Percentiles rank a stretch among this genome's conserved stretches.
These are phyloP conservation scores for Rachycentron canadum DNA, from an alignment of 2,797 vertebrate genomes.

Conservation along the genomic window DNA sequence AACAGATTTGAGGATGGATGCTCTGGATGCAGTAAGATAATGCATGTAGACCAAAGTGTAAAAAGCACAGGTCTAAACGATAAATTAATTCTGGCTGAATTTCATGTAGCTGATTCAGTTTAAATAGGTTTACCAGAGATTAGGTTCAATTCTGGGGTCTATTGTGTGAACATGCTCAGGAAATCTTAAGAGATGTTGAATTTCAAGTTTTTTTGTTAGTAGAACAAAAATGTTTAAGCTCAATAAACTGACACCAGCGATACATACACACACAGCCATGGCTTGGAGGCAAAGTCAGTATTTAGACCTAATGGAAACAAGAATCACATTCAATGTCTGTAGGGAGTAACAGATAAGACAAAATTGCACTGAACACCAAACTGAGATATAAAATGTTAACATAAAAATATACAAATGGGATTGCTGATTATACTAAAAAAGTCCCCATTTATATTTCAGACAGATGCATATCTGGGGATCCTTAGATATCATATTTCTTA, in stretches of 20 bases:
- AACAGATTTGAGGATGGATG: neutral
- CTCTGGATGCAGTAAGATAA: no score
- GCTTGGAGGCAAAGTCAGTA: neutral
- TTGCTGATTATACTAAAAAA: neutral
- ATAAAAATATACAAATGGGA: conserved; percentile 2
- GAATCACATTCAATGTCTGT: conserved; percentile 3
- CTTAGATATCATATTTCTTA: conserved; percentile 10
- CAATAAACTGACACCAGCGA: neutral
- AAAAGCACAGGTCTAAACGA: conserved; percentile 3
- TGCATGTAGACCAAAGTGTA: neutral
- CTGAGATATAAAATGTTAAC: neutral
- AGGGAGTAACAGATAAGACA: neutral
- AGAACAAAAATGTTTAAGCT: neutral
- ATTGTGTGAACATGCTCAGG: neutral
- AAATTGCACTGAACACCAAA: neutral
- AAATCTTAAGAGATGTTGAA: neutral
- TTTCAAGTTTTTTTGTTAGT: neutral
- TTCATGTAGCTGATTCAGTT: neutral
- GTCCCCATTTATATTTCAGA: conserved; percentile 12
- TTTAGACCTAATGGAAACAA: conserved; percentile 6
- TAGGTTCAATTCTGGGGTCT: neutral
- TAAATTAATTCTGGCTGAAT: conserved; percentile 4
- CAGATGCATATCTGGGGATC: conserved; percentile 19
- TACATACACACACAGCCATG: neutral
- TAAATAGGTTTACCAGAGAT: neutral